These are phyloP conservation scores for Heloderma charlesbogerti DNA, from an alignment of 2,113 vertebrate species.

Conservation along the genomic window DNA sequence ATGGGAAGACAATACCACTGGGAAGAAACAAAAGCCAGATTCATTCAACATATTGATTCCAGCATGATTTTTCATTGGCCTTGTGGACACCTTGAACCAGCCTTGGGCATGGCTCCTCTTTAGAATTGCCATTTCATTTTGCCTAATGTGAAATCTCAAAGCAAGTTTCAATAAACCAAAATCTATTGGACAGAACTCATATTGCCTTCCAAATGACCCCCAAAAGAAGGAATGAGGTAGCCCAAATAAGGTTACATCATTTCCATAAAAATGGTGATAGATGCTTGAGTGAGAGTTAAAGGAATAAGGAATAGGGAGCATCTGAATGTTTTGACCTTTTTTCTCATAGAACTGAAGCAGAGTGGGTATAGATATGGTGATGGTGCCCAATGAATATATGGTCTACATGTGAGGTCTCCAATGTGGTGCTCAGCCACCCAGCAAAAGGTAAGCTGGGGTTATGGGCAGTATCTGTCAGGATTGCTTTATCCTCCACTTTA, in stretches of 20 bases:
- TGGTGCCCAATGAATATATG: background rate
- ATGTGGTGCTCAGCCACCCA: too few species aligned
- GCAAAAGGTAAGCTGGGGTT: too few species aligned
- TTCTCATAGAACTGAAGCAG: background rate
- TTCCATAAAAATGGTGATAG: background rate
- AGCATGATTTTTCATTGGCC: background rate
- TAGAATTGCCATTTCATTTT: background rate
- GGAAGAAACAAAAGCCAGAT: background rate
- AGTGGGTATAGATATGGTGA: background rate
- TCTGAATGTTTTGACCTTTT: background rate
- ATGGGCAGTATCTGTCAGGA: too few species aligned
- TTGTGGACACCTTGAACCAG: background rate
- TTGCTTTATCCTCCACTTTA: too few species aligned
- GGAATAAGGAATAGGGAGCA: background rate
- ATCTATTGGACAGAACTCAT: background rate
- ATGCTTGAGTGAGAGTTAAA: background rate
- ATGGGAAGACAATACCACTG: background rate
- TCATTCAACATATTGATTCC: background rate
- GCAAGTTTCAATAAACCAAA: background rate
- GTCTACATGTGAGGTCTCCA: too few species aligned
- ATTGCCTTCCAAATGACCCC: background rate
- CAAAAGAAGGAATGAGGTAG: background rate
- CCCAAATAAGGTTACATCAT: background rate
- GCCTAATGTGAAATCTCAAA: background rate
- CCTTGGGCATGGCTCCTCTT: background rate